Evolutionary conservation across 1,140 invertebrate genomes (phyloP).

Genomic region (Papilio xuthus): DNA sequence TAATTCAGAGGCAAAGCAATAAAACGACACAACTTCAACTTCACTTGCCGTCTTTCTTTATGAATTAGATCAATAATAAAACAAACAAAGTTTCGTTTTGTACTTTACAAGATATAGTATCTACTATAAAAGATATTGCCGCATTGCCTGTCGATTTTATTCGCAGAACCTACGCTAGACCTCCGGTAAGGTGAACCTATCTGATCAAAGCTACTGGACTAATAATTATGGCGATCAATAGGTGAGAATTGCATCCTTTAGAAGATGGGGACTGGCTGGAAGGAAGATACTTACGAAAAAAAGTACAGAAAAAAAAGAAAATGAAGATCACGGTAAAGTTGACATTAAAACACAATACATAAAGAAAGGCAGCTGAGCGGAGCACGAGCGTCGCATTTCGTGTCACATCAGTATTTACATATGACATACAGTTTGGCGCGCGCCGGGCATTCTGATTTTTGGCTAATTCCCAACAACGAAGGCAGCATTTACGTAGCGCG

Average conservation of each 20-base stretch:
- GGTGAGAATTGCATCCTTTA: too few relatives aligned
- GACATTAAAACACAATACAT: not conserved
- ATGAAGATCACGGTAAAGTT: not conserved
- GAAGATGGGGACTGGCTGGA: too few relatives aligned
- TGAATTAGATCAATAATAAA: conserved; percentile 1
- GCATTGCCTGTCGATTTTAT: too few relatives aligned
- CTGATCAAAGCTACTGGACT: too few relatives aligned
- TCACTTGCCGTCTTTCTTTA: not conserved
- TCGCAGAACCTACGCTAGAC: too few relatives aligned
- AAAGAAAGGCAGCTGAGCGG: not conserved
- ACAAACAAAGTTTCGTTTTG: not conserved
- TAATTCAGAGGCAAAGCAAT: conserved; percentile 14
- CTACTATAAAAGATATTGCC: too few relatives aligned
- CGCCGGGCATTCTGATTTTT: not conserved
- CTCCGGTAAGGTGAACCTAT: too few relatives aligned
- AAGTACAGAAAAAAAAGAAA: too few relatives aligned
- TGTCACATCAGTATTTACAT: conserved; percentile 20
- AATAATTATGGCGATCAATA: too few relatives aligned
- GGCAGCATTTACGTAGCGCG: not conserved
- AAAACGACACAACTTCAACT: conserved; percentile 4
- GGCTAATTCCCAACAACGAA: conserved; percentile 5
- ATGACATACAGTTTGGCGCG: conserved; percentile 12
- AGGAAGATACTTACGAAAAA: too few relatives aligned
- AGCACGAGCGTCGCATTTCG: not conserved
- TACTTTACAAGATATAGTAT: not conserved